phyloP scores from a whole-genome alignment of 2,797 vertebrate species.

The Avahi laniger region DNA sequence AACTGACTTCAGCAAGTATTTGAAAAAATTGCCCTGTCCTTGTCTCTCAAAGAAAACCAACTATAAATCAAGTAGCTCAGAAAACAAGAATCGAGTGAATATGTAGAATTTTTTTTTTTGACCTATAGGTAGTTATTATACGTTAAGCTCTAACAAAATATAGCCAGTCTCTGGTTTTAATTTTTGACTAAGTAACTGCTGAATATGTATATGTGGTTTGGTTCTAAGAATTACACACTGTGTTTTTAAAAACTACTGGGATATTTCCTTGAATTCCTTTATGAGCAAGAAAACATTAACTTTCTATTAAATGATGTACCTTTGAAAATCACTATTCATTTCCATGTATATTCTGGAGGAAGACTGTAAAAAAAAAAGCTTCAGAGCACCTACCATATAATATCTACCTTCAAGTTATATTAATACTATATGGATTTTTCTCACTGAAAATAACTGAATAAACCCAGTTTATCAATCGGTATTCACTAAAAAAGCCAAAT shows the following conservation, averaged over 20 bases:
- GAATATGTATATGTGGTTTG: not conserved
- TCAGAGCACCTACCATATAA: not conserved
- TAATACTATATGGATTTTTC: not conserved
- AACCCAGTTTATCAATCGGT: not conserved
- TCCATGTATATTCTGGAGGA: not conserved
- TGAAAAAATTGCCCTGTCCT: not conserved
- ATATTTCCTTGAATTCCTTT: not conserved
- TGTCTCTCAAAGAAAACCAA: conserved; percentile 26
- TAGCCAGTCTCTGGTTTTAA: not conserved
- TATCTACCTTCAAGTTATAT: not conserved
- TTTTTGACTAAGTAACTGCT: not conserved
- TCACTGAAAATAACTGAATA: not conserved
- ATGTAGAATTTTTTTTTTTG: not conserved
- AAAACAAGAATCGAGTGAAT: not conserved
- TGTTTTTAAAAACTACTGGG: not conserved
- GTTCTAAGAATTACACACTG: not conserved
- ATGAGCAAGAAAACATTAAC: conserved; percentile 15
- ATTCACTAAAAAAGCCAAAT: not conserved
- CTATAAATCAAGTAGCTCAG: not conserved
- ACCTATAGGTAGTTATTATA: not conserved
- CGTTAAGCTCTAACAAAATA: not conserved
- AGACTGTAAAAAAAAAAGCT: not conserved
- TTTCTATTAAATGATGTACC: not conserved
- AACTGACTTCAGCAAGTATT: not conserved
- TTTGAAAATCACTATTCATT: conserved; percentile 38